Base-by-base conservation (phyloP, 2,888 invertebrate genomes). In the Chorisops tibialis region DNA sequence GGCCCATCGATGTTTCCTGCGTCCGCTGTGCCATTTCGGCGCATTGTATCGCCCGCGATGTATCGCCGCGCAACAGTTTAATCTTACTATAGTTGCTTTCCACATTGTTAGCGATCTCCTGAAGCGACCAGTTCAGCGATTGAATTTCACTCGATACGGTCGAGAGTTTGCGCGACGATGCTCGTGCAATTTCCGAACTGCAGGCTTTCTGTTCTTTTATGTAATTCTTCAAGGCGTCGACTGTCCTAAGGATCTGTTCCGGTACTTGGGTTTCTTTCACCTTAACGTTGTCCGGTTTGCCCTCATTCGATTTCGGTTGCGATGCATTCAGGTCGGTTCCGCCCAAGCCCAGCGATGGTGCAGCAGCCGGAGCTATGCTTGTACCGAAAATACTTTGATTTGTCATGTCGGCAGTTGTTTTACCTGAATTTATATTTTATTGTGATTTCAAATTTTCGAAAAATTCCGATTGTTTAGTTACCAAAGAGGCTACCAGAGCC, bases 181-280 rank as follows among this genome's bases (percentile, higher is more conserved):
- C 85, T 59, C 90, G 80, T 70, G 91, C 87, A 48, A 94, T 88
- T 71, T 92, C 92, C 1, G 92, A 91, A 64, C 89, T 87, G 37
- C 88, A 80, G 0, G 83, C 81, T 75, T 94, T 94, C 74, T 94
- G 93, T 62, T 88, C 87, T 79, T 93, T 93, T 0, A 94, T 89
- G 75, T 89, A 88, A 62, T 85, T 85, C 80, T 93, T 92, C 72
- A 94, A 89, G 2, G 83, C 80, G 62, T 93, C 91, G 22, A 94
- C 88, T 0, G 88, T 86, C 67, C 87, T 85, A 21, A 83, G 80
- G 54, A 94, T 85, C 78, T 91, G 89, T 69, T 88, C 88, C 1
- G 93, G 93, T 62, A 94, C 74, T 67, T 75, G 75, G 0, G 74
- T 75, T 56, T 79, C 78, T 67, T 77, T 79, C 1, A 76, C 74